A percentile compares a stretch with the other conserved stretches of the same genome.
Evolutionary conservation across 2,113 vertebrate species (phyloP).

Genomic region (Chitala chitala): DNA sequence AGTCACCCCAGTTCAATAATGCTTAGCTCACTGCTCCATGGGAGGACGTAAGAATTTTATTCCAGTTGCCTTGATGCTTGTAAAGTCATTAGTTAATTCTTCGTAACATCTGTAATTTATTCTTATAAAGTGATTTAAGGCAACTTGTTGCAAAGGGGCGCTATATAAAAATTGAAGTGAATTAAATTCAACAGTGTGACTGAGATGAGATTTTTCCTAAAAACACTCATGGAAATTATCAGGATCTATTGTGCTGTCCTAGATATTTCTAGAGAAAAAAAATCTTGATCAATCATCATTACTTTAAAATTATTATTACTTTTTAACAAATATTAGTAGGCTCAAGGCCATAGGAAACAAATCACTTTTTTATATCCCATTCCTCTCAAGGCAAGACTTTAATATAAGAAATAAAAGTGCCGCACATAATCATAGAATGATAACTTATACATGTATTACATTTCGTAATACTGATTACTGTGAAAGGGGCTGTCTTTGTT

Average conservation of each 20-base stretch:
- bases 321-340: slow-evolving; percentile 25
- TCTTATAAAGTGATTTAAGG: too few relatives aligned
- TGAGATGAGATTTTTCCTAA: neutral
- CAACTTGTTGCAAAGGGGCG: too few relatives aligned
- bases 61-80: too few relatives aligned
- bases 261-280: neutral
- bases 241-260: neutral
- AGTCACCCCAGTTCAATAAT: too few relatives aligned
- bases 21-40: too few relatives aligned
- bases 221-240: neutral
- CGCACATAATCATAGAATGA: slow-evolving; percentile 20
- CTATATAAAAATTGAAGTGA: too few relatives aligned
- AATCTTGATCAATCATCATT: slow-evolving; percentile 13
- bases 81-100: too few relatives aligned
- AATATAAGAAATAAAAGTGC: slow-evolving; percentile 20
- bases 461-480: neutral
- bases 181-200: too few relatives aligned
- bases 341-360: slow-evolving; percentile 40
- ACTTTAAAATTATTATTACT: slow-evolving; percentile 8
- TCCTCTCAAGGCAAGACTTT: slow-evolving; percentile 13
- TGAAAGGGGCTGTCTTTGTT: neutral
- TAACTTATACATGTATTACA: slow-evolving; percentile 20
- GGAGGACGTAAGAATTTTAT: too few relatives aligned
- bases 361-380: slow-evolving; percentile 23
- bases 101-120: too few relatives aligned